Evolutionary conservation across 1,140 invertebrate species (phyloP).

Genomic region (Oryctes rhinoceros): DNA sequence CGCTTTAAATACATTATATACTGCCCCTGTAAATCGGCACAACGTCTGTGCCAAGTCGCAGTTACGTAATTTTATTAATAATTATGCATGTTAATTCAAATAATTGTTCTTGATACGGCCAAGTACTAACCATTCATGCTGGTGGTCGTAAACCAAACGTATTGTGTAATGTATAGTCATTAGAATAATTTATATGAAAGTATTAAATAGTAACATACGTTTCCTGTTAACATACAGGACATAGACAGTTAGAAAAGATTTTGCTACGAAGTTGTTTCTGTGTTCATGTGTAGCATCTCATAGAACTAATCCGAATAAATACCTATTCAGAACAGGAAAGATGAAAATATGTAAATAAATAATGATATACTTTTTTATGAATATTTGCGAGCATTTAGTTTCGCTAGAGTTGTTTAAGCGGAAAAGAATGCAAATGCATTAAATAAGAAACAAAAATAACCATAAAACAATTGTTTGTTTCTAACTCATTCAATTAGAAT

Average conservation of each 20-base stretch:
- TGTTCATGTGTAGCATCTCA: too few species aligned
- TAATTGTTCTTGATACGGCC: conserved; percentile 28
- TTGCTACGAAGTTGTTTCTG: background rate
- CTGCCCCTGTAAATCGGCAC: background rate
- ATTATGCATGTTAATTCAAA: conserved; percentile 33
- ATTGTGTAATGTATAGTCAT: background rate
- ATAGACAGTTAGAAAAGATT: conserved; percentile 29
- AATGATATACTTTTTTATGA: too few species aligned
- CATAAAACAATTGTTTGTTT: too few species aligned
- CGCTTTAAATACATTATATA: conserved; percentile 25
- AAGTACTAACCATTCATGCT: conserved; percentile 12
- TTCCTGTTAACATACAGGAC: conserved; percentile 23
- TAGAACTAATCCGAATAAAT: too few species aligned
- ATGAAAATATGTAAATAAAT: too few species aligned
- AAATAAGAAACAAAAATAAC: too few species aligned
- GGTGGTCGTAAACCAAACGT: conserved; percentile 4
- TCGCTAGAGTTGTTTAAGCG: too few species aligned
- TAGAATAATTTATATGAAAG: conserved; percentile 26
- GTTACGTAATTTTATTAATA: conserved; percentile 21
- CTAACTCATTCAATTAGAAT: too few species aligned
- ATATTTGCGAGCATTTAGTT: too few species aligned
- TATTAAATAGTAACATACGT: background rate
- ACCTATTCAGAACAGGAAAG: too few species aligned
- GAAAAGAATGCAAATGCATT: too few species aligned
- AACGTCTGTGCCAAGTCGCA: background rate